These are phyloP conservation scores for Mycogona germanica DNA, from an alignment of 2,888 invertebrate genomes.

Conservation along the genomic window DNA sequence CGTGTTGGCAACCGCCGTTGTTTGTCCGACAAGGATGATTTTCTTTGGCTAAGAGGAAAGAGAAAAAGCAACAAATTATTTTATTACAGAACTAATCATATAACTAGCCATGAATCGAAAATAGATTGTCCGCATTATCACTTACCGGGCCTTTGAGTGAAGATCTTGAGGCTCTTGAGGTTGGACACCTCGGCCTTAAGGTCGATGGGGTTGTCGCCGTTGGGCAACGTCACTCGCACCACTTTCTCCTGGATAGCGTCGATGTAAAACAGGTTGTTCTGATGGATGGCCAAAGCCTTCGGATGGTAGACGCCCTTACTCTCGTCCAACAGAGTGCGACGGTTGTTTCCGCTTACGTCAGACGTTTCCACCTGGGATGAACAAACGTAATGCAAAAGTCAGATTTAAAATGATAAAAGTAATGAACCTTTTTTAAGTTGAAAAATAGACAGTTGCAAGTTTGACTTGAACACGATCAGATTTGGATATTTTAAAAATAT, in stretches of 20 bases:
- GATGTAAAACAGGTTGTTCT: constrained; percentile 68
- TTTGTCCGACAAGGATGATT: constrained; percentile 72
- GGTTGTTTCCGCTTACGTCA: constrained; percentile 48
- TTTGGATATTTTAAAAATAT: no score
- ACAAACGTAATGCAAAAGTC: no score
- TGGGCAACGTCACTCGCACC: constrained; percentile 66
- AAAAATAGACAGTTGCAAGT: no score
- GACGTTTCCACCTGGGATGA: constrained; percentile 31
- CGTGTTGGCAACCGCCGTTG: constrained; percentile 89
- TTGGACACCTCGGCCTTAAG: constrained; percentile 59
- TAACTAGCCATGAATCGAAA: no score
- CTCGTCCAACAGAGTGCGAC: constrained; percentile 50
- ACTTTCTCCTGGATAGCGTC: constrained; percentile 85
- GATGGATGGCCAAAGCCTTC: constrained; percentile 66
- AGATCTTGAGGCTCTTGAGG: constrained; percentile 72
- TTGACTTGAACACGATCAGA: no score
- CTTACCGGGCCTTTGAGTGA: constrained; percentile 59
- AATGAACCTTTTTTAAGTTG: no score
- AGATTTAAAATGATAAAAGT: no score
- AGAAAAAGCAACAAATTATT: background rate
- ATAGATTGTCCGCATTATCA: no score
- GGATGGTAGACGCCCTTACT: constrained; percentile 59
- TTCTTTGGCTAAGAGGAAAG: constrained; percentile 12
- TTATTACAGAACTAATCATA: background rate
- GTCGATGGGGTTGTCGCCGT: constrained; percentile 65